Percentiles rank a stretch among this genome's conserved stretches.
Evolutionary conservation across 2,113 vertebrate species (phyloP).

Genomic region (Ia io): DNA sequence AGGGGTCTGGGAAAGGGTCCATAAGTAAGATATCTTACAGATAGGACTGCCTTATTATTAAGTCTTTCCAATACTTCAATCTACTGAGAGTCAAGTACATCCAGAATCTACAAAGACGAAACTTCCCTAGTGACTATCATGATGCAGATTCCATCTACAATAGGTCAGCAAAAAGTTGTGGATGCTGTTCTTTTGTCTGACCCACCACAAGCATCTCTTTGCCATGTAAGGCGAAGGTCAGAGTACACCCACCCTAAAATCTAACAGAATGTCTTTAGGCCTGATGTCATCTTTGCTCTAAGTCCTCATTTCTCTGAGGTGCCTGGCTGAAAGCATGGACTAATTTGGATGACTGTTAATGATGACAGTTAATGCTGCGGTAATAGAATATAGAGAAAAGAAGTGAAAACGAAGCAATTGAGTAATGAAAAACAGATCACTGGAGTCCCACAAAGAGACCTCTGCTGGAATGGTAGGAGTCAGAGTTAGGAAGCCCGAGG

Average conservation of each 20-base stretch:
- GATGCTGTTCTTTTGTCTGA: neutral
- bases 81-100: neutral
- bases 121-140: neutral
- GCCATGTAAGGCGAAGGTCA: neutral
- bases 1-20: neutral
- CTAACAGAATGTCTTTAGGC: neutral
- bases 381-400: slow-evolving; percentile 26
- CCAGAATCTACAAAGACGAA: neutral
- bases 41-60: neutral
- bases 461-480: neutral
- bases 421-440: slow-evolving; percentile 41
- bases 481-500: neutral
- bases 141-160: neutral
- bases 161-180: neutral
- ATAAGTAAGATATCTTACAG: neutral
- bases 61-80: neutral
- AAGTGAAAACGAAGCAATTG: neutral
- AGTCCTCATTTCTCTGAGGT: neutral
- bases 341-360: slow-evolving; percentile 18
- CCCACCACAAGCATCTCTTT: neutral
- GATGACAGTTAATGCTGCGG: neutral
- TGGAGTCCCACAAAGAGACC: neutral
- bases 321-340: neutral
- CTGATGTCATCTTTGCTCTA: neutral
- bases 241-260: neutral